phyloP scores from a whole-genome alignment of 2,113 vertebrate genomes.

The Microtus pennsylvanicus region DNA sequence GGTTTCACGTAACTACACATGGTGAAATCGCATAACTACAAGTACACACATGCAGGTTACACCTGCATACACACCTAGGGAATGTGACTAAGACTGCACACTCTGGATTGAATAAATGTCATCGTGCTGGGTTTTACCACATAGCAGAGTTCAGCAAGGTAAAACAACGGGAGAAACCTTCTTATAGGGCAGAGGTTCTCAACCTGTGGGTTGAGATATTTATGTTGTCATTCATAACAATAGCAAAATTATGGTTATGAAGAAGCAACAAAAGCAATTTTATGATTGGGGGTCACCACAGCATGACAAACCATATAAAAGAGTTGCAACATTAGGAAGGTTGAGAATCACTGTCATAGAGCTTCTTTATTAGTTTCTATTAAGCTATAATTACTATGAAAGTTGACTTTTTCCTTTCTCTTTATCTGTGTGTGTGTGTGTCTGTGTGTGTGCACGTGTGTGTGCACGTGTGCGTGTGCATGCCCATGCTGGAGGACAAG shows the following conservation, averaged over 20 bases:
- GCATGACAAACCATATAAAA: not conserved
- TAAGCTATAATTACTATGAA: conserved; percentile 12
- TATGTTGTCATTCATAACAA: not conserved
- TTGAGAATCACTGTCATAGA: not conserved
- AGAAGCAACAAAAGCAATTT: not conserved
- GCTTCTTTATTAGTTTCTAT: not conserved
- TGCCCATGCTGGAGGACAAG: not conserved
- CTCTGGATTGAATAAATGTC: not conserved
- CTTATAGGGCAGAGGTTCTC: not conserved
- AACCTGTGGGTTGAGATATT: not conserved
- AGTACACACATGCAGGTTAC: not conserved
- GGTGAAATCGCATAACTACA: not conserved
- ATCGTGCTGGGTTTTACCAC: not conserved
- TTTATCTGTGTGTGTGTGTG: not conserved
- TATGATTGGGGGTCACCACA: not conserved
- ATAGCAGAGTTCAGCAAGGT: not conserved
- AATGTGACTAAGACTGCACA: not conserved
- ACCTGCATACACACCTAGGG: too few species aligned
- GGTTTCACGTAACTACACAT: not conserved
- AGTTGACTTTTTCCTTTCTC: not conserved
- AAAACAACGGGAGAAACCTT: not conserved
- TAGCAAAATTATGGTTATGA: not conserved
- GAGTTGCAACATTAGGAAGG: not conserved
- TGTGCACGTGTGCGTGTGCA: rapidly evolving
- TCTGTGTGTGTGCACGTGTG: not conserved